phyloP scores from a whole-genome alignment of 2,113 vertebrate species.

The Lagenorhynchus albirostris region DNA sequence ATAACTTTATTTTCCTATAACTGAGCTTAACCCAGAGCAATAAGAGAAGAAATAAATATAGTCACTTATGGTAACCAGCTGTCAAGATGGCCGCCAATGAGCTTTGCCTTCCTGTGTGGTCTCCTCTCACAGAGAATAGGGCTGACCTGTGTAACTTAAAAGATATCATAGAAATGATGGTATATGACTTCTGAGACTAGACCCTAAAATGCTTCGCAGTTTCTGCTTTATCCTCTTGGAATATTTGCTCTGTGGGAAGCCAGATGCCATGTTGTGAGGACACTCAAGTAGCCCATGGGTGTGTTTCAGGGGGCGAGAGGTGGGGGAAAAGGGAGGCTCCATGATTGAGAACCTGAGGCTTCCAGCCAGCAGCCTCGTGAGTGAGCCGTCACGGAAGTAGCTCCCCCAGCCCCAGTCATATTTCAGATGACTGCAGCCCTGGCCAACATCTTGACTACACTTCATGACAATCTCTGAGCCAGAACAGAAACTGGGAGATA shows the following conservation, averaged over 20 bases:
- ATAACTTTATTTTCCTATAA: not conserved
- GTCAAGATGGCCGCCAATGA: not conserved
- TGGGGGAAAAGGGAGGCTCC: not conserved
- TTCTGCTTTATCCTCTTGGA: not conserved
- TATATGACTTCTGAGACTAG: accelerated
- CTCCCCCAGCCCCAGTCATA: not conserved
- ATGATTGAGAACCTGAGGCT: accelerated
- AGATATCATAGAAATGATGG: accelerated
- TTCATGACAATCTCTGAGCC: not conserved
- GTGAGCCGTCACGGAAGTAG: not conserved
- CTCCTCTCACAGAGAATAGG: not conserved
- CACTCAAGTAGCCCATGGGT: not conserved
- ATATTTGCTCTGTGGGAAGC: not conserved
- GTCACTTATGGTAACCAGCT: not conserved
- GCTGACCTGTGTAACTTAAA: accelerated
- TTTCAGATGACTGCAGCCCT: not conserved
- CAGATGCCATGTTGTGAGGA: not conserved
- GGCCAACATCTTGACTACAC: not conserved
- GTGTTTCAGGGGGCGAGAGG: not conserved
- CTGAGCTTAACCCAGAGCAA: not conserved
- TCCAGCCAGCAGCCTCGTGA: not conserved
- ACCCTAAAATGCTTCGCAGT: not conserved
- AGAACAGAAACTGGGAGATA: not conserved
- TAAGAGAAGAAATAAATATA: not conserved
- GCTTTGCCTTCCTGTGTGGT: accelerated